Percentiles rank a stretch among this genome's conserved stretches.
Conservation (phyloP, 2,888 invertebrate species). For the Lobophora halterata region DNA sequence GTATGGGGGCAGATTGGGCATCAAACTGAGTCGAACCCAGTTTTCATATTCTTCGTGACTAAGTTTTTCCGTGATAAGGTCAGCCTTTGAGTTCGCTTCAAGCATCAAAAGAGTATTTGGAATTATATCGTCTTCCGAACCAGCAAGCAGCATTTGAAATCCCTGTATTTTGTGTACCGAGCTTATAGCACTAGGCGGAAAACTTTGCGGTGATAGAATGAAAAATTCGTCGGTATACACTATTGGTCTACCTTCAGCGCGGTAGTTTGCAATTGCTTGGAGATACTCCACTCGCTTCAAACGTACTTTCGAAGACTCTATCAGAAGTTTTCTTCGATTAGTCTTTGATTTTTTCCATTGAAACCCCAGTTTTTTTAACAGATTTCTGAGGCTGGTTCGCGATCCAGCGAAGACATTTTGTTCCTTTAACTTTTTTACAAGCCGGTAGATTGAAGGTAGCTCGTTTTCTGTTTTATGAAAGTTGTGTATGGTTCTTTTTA, state of each 20-base stretch:
- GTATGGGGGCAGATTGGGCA: slow-evolving; percentile 11
- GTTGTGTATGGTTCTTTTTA: slow-evolving; percentile 15
- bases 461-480: slow-evolving; percentile 12
- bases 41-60: slow-evolving; percentile 10
- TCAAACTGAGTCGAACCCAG: slow-evolving; percentile 9
- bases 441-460: slow-evolving; percentile 2
- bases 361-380: slow-evolving; percentile 8
- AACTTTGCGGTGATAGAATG: no score
- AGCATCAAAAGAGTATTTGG: slow-evolving; percentile 1
- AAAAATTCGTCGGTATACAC: slow-evolving; percentile 10
- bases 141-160: slow-evolving; percentile 6
- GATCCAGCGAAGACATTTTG: slow-evolving; percentile 2
- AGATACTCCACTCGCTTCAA: slow-evolving; percentile 17
- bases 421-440: slow-evolving; percentile 7
- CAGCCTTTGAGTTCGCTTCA: slow-evolving; percentile 4
- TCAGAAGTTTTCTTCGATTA: slow-evolving; percentile 3
- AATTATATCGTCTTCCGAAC: slow-evolving; percentile 1
- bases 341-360: slow-evolving; percentile 14
- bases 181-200: slow-evolving; percentile 1
- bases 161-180: background rate
- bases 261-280: slow-evolving; percentile 4
- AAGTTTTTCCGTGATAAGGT: no score
- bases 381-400: slow-evolving; percentile 9
- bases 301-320: slow-evolving; percentile 6
- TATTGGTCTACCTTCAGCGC: slow-evolving; percentile 7